Percentiles rank a stretch among this genome's conserved stretches.
Conservation (phyloP, 1,140 invertebrate genomes). For the Epicauta chinensis region DNA sequence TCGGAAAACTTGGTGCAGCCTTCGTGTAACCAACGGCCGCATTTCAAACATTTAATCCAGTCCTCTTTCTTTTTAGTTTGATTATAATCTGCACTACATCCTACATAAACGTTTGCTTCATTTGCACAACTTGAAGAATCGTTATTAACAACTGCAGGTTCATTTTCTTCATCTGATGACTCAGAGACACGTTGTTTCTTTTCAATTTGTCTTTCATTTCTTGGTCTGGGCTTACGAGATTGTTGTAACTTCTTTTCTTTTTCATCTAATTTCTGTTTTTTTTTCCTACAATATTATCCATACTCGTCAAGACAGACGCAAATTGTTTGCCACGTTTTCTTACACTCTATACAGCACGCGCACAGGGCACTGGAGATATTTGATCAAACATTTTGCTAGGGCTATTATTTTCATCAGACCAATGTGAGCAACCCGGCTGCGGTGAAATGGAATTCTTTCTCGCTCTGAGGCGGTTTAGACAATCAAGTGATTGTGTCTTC, state of each 20-base stretch:
- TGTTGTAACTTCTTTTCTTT: neutral
- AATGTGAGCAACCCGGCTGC: no score
- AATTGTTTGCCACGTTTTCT: neutral
- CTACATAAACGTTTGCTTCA: conserved; percentile 2
- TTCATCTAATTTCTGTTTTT: no score
- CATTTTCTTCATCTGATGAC: neutral
- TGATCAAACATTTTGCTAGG: neutral
- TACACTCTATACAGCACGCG: neutral
- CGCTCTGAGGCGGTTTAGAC: no score
- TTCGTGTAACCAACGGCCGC: conserved; percentile 9
- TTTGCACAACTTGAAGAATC: neutral
- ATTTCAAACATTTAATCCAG: conserved; percentile 7
- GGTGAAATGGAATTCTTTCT: no score
- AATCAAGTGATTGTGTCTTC: neutral
- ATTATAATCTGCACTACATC: conserved; percentile 6
- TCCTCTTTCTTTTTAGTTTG: conserved; percentile 2
- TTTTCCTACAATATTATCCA: neutral
- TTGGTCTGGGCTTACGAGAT: neutral
- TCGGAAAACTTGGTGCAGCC: conserved; percentile 4
- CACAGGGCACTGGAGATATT: neutral
- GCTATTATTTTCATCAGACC: neutral
- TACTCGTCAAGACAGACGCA: neutral
- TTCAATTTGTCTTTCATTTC: neutral
- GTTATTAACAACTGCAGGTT: neutral
- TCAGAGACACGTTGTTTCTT: no score